These are phyloP conservation scores for Cyanoramphus novaezelandiae DNA, from an alignment of 2,113 vertebrate genomes.

Conservation along the genomic window DNA sequence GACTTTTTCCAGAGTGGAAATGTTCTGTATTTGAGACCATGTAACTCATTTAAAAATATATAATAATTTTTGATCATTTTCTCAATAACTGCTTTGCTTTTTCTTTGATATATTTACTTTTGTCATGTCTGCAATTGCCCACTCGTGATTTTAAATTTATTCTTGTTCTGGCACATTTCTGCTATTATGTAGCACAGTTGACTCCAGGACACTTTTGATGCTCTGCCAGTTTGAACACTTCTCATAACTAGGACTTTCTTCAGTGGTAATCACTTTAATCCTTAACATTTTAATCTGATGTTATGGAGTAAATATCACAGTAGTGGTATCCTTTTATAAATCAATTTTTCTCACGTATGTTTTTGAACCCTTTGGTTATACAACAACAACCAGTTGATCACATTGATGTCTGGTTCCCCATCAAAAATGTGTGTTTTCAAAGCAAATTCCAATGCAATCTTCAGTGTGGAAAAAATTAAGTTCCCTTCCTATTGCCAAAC, in stretches of 20 bases:
- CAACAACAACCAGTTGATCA: conserved; percentile 10
- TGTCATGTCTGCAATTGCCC: not conserved
- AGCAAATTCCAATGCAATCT: conserved; percentile 61
- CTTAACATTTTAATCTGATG: not conserved
- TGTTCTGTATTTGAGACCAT: not conserved
- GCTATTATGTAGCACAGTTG: not conserved
- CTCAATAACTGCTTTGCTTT: not conserved
- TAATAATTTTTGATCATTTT: not conserved
- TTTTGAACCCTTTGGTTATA: conserved; percentile 30
- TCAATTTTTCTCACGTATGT: not conserved
- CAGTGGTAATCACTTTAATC: conserved; percentile 15
- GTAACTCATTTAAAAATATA: not conserved
- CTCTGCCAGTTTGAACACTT: not conserved
- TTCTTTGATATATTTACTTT: not conserved
- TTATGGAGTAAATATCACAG: conserved; percentile 5
- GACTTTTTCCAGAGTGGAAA: not conserved
- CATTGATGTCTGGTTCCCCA: conserved; percentile 3
- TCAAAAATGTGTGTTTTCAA: conserved; percentile 51
- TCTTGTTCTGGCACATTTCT: not conserved
- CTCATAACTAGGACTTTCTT: not conserved
- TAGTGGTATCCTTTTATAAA: not conserved
- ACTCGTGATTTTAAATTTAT: not conserved
- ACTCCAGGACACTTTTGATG: not conserved
- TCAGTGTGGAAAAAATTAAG: conserved; percentile 68
- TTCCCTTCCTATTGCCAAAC: conserved; percentile 63